Base-by-base conservation (phyloP, 2,113 vertebrate species). In the Psilopsiagon aurifrons region DNA sequence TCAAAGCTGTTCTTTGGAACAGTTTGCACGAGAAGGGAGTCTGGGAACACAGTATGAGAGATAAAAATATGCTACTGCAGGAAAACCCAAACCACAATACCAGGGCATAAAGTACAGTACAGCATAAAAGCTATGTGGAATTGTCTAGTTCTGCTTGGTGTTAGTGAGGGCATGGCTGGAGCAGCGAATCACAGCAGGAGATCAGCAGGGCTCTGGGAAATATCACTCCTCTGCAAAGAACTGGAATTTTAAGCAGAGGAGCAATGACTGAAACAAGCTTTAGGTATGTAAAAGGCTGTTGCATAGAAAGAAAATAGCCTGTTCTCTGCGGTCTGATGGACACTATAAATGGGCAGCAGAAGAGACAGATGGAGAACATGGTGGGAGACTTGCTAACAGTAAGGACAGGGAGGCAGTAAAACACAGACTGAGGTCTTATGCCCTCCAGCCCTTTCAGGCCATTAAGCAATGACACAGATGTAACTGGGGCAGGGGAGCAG, bases 201-300 rank as follows among this genome's bases (percentile, higher is more conserved):
- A 55, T 47, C 25, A 64, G 8, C 27, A 25, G 9, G 22, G 33
- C 62, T 88, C 19, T 7, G 39, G 2, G 17, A 80, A 80, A 54
- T 0, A 0, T 15, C 4, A 13, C 35, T 8, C 43, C 44, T 60
- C 2, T 0, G 35, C 10, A 8, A 6, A 27, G 14, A 43, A n/a
- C 4, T 0, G 3, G 3, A 7, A 31, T n/a, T 76, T 60, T 46
- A 66, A 43, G 7, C 10, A 35, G 13, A 31, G 11, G 9, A 62
- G 6, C 20, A 77, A 31, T 5, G 28, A 25, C n/a, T 51, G n/a
- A 24, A 88, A 44, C 0, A 27, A 43, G 9, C 19, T 55, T 60
- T 0, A 69, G 10, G 39, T 10, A 6, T 0, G 1, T 17, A 11
- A 20, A 63, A 64, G 52, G 41, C n/a, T 41, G 39, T 11, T 20